Evolutionary conservation across 2,113 vertebrate genomes (phyloP).

Genomic region (Urocynchramus pylzowi): DNA sequence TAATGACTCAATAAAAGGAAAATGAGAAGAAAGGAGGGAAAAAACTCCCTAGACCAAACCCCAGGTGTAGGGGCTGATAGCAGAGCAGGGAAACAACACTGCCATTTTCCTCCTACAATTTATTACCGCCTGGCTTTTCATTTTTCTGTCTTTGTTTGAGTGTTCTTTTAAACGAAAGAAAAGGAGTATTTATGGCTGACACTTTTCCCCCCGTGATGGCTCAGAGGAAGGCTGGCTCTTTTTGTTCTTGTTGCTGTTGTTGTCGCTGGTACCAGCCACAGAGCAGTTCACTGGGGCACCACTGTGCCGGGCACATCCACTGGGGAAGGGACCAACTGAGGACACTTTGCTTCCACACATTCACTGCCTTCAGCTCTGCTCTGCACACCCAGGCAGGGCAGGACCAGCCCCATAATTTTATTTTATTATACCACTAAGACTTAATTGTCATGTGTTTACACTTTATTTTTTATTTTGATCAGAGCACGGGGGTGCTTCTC

Average conservation of each 20-base stretch:
- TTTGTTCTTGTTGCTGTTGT: not conserved
- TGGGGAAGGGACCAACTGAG: not conserved
- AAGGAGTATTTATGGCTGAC: slow-evolving; percentile 48
- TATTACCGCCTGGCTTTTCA: slow-evolving; percentile 35
- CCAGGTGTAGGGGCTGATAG: slow-evolving; percentile 38
- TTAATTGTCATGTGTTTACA: slow-evolving; percentile 50
- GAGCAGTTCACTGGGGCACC: not conserved
- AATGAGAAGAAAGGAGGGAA: not conserved
- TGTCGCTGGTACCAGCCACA: not conserved
- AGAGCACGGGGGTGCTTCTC: not conserved
- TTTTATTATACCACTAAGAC: slow-evolving; percentile 22
- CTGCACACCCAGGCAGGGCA: not conserved
- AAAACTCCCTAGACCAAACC: not conserved
- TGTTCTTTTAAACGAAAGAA: slow-evolving; percentile 5
- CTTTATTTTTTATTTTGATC: not conserved
- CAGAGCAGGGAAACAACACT: slow-evolving; percentile 40
- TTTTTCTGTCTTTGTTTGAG: slow-evolving; percentile 21
- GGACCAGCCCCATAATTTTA: not conserved
- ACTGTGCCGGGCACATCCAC: fast-evolving
- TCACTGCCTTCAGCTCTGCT: not conserved
- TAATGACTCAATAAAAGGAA: not conserved
- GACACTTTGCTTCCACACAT: not conserved
- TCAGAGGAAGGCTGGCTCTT: not conserved
- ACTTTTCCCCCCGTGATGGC: not conserved
- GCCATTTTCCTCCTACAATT: slow-evolving; percentile 27